Evolutionary conservation across 2,113 vertebrate species (phyloP).

Genomic region (Setophaga coronata): DNA sequence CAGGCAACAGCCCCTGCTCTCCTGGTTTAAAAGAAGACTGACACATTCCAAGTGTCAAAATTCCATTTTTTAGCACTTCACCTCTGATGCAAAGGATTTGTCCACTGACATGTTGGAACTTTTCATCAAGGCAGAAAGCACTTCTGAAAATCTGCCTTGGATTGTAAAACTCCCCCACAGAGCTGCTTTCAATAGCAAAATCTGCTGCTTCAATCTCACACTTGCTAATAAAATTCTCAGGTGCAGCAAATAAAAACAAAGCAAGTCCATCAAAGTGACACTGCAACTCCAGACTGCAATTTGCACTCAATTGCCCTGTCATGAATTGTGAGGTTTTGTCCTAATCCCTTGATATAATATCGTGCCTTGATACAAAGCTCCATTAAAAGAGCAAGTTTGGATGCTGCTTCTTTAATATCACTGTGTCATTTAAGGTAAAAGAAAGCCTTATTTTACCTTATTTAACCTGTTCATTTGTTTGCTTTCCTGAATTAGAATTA

Average conservation of each 20-base stretch:
- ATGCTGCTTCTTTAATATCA: neutral
- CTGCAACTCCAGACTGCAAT: neutral
- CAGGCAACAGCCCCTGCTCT: neutral
- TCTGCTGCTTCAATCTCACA: neutral
- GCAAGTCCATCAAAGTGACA: constrained; percentile 6
- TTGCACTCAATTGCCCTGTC: neutral
- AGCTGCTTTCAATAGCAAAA: neutral
- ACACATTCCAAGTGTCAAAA: neutral
- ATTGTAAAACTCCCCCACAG: neutral
- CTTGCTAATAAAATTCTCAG: neutral
- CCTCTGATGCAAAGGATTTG: neutral
- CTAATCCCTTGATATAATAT: neutral
- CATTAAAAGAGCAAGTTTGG: neutral
- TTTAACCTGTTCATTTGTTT: neutral
- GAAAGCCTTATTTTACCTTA: neutral
- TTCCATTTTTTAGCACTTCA: neutral
- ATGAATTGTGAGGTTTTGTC: neutral
- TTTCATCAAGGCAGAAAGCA: neutral
- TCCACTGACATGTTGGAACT: neutral
- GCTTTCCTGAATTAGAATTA: neutral
- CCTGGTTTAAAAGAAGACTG: neutral
- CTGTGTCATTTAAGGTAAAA: neutral
- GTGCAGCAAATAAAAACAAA: constrained; percentile 6
- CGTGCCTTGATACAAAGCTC: neutral
- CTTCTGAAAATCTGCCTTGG: neutral